Conservation (phyloP, 2,113 vertebrate genomes). For the Eupsittula cactorum region DNA sequence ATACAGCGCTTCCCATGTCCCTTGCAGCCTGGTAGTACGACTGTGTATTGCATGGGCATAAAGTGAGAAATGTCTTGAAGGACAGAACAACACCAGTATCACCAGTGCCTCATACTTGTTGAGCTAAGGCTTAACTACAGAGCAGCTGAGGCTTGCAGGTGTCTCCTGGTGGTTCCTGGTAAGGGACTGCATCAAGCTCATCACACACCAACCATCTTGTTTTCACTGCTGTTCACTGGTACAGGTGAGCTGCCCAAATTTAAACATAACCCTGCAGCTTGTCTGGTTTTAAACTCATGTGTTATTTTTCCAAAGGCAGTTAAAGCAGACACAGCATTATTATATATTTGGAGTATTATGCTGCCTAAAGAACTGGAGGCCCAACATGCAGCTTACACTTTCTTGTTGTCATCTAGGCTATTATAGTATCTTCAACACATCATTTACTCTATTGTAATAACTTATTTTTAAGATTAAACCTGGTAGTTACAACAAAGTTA, state of each 20-base stretch:
- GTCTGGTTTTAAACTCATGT: background rate
- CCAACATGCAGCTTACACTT: background rate
- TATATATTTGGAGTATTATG: background rate
- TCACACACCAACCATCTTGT: background rate
- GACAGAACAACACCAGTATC: background rate
- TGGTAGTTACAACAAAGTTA: conserved; percentile 63
- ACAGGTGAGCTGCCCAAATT: background rate
- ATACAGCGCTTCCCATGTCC: background rate
- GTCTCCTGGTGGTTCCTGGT: background rate
- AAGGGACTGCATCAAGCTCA: background rate
- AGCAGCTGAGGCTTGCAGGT: background rate
- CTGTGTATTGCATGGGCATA: background rate
- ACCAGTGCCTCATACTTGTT: background rate
- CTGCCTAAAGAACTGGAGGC: background rate
- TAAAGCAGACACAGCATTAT: conserved; percentile 6
- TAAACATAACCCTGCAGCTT: conserved; percentile 3
- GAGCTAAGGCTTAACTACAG: background rate
- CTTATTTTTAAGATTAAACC: conserved; percentile 70
- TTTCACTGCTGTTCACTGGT: background rate
- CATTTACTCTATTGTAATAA: conserved; percentile 74
- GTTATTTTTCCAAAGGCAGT: conserved; percentile 31
- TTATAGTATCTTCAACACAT: conserved; percentile 70
- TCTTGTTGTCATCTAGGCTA: conserved; percentile 4
- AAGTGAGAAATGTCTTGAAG: background rate
- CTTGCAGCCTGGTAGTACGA: background rate